A percentile compares a stretch with the other conserved stretches of the same genome.
Evolutionary conservation across 2,888 invertebrate species (phyloP).

Genomic region (Andrena flavipes): DNA sequence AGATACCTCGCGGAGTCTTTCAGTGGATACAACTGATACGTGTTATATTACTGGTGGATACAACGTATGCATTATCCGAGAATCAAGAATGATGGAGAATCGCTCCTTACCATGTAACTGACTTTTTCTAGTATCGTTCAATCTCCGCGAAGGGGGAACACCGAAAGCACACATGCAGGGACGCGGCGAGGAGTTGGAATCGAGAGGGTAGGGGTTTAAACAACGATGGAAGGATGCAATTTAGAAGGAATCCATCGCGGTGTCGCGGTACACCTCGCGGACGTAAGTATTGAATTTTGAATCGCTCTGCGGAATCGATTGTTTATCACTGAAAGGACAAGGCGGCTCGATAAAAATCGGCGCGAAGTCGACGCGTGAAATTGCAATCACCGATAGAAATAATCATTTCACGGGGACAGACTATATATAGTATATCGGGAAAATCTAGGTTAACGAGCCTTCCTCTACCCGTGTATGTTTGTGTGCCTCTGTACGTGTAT

Average conservation of each 20-base stretch:
- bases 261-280: not conserved
- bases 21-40: too few relatives aligned
- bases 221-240: not conserved
- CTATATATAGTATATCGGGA: constrained; percentile 60
- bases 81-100: too few relatives aligned
- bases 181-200: too few relatives aligned
- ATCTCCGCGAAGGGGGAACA: too few relatives aligned
- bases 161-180: too few relatives aligned
- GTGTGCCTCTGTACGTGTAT: not conserved
- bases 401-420: constrained; percentile 42
- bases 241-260: not conserved
- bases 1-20: too few relatives aligned
- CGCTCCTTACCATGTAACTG: too few relatives aligned
- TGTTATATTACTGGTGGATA: too few relatives aligned
- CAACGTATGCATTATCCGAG: too few relatives aligned
- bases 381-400: constrained; percentile 51
- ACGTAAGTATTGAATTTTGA: too few relatives aligned
- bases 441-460: constrained; percentile 69
- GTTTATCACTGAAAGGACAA: not conserved
- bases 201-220: too few relatives aligned
- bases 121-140: too few relatives aligned
- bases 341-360: constrained; percentile 23
- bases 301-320: not conserved
- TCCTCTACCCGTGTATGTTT: constrained; percentile 5
- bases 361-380: constrained; percentile 44